Conservation (phyloP, 2,888 invertebrate species). For the Anarsia innoxiella region DNA sequence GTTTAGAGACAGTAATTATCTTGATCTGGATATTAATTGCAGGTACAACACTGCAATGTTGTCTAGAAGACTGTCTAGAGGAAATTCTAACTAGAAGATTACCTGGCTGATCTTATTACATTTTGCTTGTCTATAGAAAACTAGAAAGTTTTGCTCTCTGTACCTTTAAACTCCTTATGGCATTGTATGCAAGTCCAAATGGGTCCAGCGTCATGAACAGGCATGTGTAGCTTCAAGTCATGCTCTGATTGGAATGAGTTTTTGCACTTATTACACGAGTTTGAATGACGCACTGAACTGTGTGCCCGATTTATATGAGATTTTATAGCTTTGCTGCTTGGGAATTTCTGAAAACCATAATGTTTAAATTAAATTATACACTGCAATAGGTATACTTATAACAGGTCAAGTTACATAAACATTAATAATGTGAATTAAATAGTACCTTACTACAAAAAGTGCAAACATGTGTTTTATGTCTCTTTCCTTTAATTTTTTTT, state of each 20-base stretch:
- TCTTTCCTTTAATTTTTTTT: slow-evolving; percentile 1
- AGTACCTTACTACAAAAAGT: slow-evolving; percentile 33
- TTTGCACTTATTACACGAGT: slow-evolving; percentile 57
- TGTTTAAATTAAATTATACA: too few relatives aligned
- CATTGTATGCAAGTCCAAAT: slow-evolving; percentile 62
- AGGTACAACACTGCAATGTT: too few relatives aligned
- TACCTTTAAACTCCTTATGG: slow-evolving; percentile 51
- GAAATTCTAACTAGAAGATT: too few relatives aligned
- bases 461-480: slow-evolving; percentile 21
- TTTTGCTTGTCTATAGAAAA: too few relatives aligned
- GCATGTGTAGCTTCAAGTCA: slow-evolving; percentile 64
- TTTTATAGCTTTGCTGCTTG: slow-evolving; percentile 30
- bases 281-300: slow-evolving; percentile 15
- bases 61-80: too few relatives aligned
- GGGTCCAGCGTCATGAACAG: slow-evolving; percentile 50
- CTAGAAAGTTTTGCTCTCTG: too few relatives aligned
- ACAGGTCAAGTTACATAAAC: too few relatives aligned
- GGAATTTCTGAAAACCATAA: slow-evolving; percentile 49
- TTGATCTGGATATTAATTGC: too few relatives aligned
- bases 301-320: slow-evolving; percentile 36
- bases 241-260: slow-evolving; percentile 57
- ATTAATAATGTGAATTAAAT: too few relatives aligned
- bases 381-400: too few relatives aligned
- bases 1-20: too few relatives aligned
- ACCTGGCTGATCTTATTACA: too few relatives aligned